These are phyloP conservation scores for Cataglyphis hispanica DNA, from an alignment of 1,140 invertebrate genomes.

Conservation along the genomic window DNA sequence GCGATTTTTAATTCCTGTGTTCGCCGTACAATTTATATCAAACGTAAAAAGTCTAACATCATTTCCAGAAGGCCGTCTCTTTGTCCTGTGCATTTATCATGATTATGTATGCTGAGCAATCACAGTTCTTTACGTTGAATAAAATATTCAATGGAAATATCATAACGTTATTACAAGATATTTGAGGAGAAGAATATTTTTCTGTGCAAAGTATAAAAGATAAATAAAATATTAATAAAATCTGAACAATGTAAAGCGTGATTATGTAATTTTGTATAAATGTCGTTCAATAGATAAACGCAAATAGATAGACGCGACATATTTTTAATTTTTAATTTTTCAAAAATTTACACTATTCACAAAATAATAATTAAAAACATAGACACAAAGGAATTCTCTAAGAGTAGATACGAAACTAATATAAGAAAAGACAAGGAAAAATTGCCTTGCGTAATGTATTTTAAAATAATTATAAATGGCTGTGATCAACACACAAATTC, in stretches of 20 bases:
- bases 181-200: neutral
- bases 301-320: neutral
- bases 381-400: neutral
- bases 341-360: neutral
- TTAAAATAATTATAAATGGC: conserved; percentile 34
- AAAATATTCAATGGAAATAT: conserved; percentile 22
- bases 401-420: neutral
- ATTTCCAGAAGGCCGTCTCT: conserved; percentile 1
- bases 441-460: neutral
- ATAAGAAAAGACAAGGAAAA: neutral
- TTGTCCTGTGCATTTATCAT: conserved; percentile 35
- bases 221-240: conserved; percentile 37
- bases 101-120: conserved; percentile 9
- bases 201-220: neutral
- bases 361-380: neutral
- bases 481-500: neutral
- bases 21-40: neutral
- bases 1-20: conserved; percentile 27
- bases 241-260: neutral
- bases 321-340: conserved; percentile 24
- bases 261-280: neutral
- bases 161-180: neutral
- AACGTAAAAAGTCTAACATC: conserved; percentile 34
- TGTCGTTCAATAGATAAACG: neutral
- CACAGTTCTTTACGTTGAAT: conserved; percentile 16